Evolutionary conservation across 2,888 invertebrate genomes (phyloP).

Genomic region (Chymomyza amoena): DNA sequence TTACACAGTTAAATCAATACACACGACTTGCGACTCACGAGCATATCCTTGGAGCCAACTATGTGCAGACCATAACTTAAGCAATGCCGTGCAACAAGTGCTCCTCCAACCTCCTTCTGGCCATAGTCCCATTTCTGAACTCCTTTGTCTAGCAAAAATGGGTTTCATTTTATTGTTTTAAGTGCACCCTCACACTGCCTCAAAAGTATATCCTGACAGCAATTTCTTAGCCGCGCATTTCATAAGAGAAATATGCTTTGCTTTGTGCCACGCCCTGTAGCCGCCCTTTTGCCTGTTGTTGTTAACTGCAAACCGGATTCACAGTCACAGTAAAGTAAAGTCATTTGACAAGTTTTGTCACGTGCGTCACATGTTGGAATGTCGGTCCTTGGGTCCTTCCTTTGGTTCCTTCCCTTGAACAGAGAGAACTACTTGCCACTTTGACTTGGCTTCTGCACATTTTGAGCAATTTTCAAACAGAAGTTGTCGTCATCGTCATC

Average conservation of each 20-base stretch:
- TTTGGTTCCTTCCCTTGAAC: not conserved
- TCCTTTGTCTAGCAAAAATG: conserved; percentile 11
- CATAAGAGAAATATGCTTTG: conserved; percentile 43
- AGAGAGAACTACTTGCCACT: not conserved
- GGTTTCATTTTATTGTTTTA: conserved; percentile 40
- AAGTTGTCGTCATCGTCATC: conserved; percentile 13
- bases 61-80: conserved; percentile 33
- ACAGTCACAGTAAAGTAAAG: conserved; percentile 59
- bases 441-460: conserved; percentile 46
- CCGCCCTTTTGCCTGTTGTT: conserved; percentile 21
- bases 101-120: conserved; percentile 3
- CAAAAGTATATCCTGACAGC: conserved; percentile 15
- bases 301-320: conserved; percentile 53
- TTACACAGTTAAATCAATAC: conserved; percentile 31
- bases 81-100: conserved; percentile 37
- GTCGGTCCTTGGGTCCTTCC: conserved; percentile 12
- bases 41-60: not conserved
- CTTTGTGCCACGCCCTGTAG: not conserved
- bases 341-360: conserved; percentile 72
- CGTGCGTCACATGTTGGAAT: conserved; percentile 71
- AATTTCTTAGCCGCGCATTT: conserved; percentile 48
- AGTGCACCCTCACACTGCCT: conserved; percentile 2
- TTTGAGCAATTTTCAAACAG: conserved; percentile 62
- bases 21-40: not conserved
- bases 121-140: conserved; percentile 1